A percentile compares a stretch with the other conserved stretches of the same genome.
Evolutionary conservation across 2,113 vertebrate species (phyloP).

Genomic region (Nettapus auritus): DNA sequence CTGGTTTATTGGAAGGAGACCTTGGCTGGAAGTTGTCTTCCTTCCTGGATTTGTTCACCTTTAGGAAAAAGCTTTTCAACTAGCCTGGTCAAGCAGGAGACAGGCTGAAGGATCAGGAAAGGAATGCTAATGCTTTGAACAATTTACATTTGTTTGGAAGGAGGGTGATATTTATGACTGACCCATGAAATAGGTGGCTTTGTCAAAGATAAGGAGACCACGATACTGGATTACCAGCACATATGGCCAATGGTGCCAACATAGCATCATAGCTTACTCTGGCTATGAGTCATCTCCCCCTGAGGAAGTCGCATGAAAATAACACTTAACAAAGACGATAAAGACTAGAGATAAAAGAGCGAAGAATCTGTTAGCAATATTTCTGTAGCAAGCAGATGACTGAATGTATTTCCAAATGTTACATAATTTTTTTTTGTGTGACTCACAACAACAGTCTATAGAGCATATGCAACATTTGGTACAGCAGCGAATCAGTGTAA

Average conservation of each 20-base stretch:
- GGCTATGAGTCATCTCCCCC: conserved; percentile 36
- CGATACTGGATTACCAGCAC: neutral
- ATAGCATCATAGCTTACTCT: neutral
- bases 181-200: neutral
- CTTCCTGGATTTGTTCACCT: neutral
- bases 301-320: conserved; percentile 49
- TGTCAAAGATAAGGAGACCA: neutral
- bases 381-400: conserved; percentile 52
- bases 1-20: neutral
- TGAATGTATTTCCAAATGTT: conserved; percentile 49
- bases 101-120: neutral
- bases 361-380: conserved; percentile 19
- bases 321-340: conserved; percentile 33
- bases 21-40: neutral
- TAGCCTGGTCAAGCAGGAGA: neutral
- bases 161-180: neutral
- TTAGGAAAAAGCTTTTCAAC: neutral
- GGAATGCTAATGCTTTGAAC: neutral
- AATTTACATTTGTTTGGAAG: neutral
- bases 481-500: neutral
- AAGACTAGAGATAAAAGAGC: conserved; percentile 39
- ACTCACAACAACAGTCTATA: conserved; percentile 14
- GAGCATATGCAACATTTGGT: conserved; percentile 25
- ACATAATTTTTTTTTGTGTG: conserved; percentile 6
- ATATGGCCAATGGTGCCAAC: conserved; percentile 6